Percentiles rank a stretch among this genome's conserved stretches.
phyloP scores from a whole-genome alignment of 23 tunicate genomes.

The Botrylloides violaceus region DNA sequence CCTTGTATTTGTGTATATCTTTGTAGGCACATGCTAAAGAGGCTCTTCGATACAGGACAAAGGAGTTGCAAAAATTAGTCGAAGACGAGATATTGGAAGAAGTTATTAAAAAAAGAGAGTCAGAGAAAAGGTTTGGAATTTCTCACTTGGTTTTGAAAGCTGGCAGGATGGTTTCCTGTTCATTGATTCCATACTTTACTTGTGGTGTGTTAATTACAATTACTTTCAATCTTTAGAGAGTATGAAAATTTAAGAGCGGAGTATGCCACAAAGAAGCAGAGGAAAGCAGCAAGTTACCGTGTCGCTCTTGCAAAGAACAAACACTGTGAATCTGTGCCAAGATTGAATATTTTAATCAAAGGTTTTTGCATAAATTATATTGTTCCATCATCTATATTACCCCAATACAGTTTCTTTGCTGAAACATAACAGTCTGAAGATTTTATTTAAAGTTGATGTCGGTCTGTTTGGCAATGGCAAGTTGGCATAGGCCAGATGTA shows the following conservation, averaged over 20 bases:
- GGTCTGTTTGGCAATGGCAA: too few species aligned
- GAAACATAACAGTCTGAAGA: too few species aligned
- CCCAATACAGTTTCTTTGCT: too few species aligned
- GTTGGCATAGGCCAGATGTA: too few species aligned
- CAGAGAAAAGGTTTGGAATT: slow-evolving; percentile 21
- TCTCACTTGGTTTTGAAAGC: too few species aligned
- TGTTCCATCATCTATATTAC: too few species aligned
- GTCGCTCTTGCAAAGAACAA: not conserved
- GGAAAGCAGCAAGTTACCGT: slow-evolving; percentile 4
- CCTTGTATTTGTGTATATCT: too few species aligned
- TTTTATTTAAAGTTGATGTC: too few species aligned
- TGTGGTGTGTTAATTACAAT: too few species aligned
- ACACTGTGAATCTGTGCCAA: slow-evolving; percentile 19
- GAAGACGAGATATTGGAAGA: slow-evolving; percentile 20
- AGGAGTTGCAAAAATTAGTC: slow-evolving; percentile 25
- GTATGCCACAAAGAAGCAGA: not conserved
- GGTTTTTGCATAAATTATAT: slow-evolving; percentile 25
- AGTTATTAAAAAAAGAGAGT: slow-evolving; percentile 25
- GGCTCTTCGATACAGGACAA: slow-evolving; percentile 32
- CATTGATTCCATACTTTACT: too few species aligned
- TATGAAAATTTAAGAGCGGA: slow-evolving; percentile 19
- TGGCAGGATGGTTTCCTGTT: not conserved
- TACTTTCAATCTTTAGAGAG: slow-evolving; percentile 4
- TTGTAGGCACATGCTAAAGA: slow-evolving; percentile 35
- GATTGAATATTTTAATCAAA: slow-evolving; percentile 37